Evolutionary conservation across 2,797 vertebrate species (phyloP).

Genomic region (Rhinoraja longicauda): DNA sequence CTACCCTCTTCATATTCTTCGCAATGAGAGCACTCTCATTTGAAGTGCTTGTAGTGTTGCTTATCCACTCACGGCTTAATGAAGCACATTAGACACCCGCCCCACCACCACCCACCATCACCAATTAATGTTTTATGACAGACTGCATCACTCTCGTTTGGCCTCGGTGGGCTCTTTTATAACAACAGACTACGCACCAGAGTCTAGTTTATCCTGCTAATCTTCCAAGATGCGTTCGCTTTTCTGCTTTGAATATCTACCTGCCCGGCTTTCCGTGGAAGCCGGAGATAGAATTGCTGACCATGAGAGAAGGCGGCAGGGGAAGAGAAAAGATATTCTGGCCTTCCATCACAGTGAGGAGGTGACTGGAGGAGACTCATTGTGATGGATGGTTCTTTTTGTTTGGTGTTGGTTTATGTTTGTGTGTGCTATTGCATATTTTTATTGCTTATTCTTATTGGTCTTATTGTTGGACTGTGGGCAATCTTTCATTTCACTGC

Average conservation of each 20-base stretch:
- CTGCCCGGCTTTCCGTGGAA: slow-evolving; percentile 10
- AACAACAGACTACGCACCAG: slow-evolving; percentile 29
- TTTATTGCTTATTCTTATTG: no score
- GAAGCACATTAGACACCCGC: slow-evolving; percentile 36
- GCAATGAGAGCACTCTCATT: slow-evolving; percentile 30
- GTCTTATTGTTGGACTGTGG: no score
- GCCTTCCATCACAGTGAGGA: no score
- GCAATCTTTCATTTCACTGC: no score
- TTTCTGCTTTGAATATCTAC: slow-evolving; percentile 10
- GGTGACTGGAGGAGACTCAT: no score
- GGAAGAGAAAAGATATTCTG: no score
- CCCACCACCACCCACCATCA: slow-evolving; percentile 19
- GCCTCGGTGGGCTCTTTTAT: slow-evolving; percentile 25
- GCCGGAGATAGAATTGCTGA: background rate
- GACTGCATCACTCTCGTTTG: slow-evolving; percentile 32
- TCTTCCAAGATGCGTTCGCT: slow-evolving; percentile 4
- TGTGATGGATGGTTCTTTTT: no score
- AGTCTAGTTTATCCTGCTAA: slow-evolving; percentile 31
- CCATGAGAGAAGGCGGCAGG: no score
- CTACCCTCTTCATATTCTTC: slow-evolving; percentile 37
- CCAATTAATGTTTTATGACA: slow-evolving; percentile 37
- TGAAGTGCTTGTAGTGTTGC: slow-evolving; percentile 37
- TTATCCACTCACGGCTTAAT: slow-evolving; percentile 38
- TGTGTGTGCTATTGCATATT: no score
- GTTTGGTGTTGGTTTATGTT: no score